phyloP scores from a whole-genome alignment of 2,113 vertebrate species.

The Muscicapa adusta region DNA sequence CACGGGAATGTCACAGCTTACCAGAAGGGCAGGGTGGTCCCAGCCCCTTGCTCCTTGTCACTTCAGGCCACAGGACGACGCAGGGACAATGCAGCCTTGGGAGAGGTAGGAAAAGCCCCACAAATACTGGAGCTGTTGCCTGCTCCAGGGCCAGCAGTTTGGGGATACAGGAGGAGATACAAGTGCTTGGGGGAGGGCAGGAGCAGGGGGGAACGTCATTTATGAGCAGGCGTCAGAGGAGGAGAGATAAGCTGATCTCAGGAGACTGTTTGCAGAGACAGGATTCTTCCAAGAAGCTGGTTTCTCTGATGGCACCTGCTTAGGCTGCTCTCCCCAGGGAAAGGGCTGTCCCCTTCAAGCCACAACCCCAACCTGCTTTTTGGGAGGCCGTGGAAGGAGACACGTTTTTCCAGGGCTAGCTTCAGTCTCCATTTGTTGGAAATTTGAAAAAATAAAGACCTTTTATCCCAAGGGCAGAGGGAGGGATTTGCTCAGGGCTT shows the following conservation, averaged over 20 bases:
- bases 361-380: neutral
- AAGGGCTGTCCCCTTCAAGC: neutral
- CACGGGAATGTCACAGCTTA: neutral
- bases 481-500: neutral
- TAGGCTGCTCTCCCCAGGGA: neutral
- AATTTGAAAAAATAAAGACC: neutral
- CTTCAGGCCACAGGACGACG: neutral
- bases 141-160: accelerated
- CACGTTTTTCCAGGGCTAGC: neutral
- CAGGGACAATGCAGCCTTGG: neutral
- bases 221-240: neutral
- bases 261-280: neutral
- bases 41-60: neutral
- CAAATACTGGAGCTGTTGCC: neutral
- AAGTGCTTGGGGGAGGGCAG: neutral
- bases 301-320: neutral
- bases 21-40: neutral
- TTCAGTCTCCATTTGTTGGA: neutral
- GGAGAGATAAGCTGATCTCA: constrained; percentile 10
- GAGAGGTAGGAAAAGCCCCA: neutral
- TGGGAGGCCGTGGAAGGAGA: neutral
- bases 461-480: neutral
- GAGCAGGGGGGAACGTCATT: neutral
- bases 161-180: neutral
- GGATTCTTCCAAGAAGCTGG: neutral